Evolutionary conservation across 2,113 vertebrate genomes (phyloP).

Genomic region (Trogon melanurus): DNA sequence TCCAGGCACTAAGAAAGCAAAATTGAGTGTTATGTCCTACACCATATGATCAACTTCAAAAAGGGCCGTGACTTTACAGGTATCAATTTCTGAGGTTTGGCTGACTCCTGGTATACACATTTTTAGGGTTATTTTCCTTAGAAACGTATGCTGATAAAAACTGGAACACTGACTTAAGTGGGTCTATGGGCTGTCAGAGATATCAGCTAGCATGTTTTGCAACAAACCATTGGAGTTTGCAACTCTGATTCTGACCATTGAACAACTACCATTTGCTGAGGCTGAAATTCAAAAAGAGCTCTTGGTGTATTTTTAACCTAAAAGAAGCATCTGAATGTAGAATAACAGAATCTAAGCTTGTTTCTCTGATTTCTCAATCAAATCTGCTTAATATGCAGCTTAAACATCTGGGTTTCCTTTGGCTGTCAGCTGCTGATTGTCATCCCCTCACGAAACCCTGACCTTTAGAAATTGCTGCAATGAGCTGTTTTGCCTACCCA

Average conservation of each 20-base stretch:
- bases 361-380: conserved; percentile 26
- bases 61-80: background rate
- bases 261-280: background rate
- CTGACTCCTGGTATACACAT: background rate
- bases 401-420: background rate
- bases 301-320: background rate
- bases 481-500: background rate
- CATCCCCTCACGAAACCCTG: background rate
- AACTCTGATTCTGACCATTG: background rate
- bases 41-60: fast-evolving
- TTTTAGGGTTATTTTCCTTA: background rate
- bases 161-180: background rate
- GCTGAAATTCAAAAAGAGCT: background rate
- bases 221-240: background rate
- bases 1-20: background rate
- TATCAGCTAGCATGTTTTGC: background rate
- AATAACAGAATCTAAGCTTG: background rate
- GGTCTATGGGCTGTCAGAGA: background rate
- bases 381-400: background rate
- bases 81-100: background rate
- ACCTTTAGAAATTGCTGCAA: background rate
- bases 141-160: background rate
- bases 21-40: background rate
- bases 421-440: background rate
- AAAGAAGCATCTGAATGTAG: background rate